Evolutionary conservation across 1,140 invertebrate species (phyloP).

Genomic region (Cepaea nemoralis): DNA sequence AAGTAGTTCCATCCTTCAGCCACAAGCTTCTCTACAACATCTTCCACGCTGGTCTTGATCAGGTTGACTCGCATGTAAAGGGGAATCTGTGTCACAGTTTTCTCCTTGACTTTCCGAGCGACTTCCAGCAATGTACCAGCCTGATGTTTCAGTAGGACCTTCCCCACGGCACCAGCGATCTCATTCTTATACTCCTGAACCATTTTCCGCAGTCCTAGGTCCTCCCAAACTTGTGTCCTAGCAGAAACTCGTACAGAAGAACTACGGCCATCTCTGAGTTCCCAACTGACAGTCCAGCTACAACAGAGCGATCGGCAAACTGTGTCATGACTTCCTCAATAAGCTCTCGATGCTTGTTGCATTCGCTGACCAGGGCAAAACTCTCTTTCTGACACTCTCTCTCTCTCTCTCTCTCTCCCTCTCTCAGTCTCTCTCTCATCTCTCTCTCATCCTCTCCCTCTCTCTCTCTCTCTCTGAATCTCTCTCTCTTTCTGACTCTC

Average conservation of each 20-base stretch:
- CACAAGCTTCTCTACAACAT: conserved; percentile 67
- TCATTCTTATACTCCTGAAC: not conserved
- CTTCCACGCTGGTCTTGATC: conserved; percentile 78
- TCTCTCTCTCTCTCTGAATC: too few species aligned
- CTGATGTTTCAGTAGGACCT: not conserved
- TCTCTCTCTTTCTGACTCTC: too few species aligned
- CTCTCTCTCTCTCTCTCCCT: too few species aligned
- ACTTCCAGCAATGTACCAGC: not conserved
- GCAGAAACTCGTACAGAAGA: not conserved
- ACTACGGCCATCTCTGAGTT: not conserved
- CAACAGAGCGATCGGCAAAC: not conserved
- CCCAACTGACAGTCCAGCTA: not conserved
- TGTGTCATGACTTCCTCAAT: not conserved
- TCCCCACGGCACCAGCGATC: not conserved
- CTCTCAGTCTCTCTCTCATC: too few species aligned
- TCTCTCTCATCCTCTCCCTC: too few species aligned
- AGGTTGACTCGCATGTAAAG: conserved; percentile 91
- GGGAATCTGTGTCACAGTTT: conserved; percentile 71
- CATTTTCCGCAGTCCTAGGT: conserved; percentile 5
- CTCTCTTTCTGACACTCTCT: too few species aligned
- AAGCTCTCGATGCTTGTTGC: not conserved
- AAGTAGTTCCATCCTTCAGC: conserved; percentile 51
- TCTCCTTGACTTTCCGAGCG: not conserved
- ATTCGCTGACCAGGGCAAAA: conserved; percentile 11
- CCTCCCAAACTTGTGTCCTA: conserved; percentile 14